Evolutionary conservation across 2,113 vertebrate species (phyloP).

Genomic region (Steatornis caripensis): DNA sequence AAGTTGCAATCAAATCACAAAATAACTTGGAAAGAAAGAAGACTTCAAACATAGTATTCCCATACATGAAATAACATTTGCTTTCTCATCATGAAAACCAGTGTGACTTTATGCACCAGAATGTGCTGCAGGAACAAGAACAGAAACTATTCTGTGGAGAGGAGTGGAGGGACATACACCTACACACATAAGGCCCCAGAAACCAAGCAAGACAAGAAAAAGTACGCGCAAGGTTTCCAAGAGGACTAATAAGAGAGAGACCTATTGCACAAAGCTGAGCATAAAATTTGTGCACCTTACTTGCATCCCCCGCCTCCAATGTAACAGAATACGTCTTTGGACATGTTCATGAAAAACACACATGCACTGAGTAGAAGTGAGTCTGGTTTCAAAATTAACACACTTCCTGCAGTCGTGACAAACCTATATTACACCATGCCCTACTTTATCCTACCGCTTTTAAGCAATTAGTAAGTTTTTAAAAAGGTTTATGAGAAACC

Average conservation of each 20-base stretch:
- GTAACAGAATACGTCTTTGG: background rate
- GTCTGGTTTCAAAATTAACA: background rate
- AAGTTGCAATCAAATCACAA: background rate
- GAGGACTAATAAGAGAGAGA: background rate
- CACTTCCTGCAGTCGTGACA: background rate
- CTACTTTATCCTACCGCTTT: background rate
- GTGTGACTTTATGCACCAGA: background rate
- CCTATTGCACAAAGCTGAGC: background rate
- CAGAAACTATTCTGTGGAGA: background rate
- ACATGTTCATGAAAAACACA: background rate
- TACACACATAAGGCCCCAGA: background rate
- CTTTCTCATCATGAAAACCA: background rate
- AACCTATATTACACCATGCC: background rate
- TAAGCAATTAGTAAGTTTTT: background rate
- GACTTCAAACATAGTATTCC: background rate
- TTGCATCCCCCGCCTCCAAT: fast-evolving
- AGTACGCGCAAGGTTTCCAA: background rate
- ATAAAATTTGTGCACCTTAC: background rate
- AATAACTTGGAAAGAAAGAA: background rate
- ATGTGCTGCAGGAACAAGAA: background rate
- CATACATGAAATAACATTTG: background rate
- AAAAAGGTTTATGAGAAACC: background rate
- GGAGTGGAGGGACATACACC: background rate
- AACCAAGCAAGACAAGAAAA: background rate
- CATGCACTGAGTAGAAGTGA: background rate